Evolutionary conservation across 2,888 invertebrate genomes (phyloP).

Genomic region (Hofmannophila pseudospretella): DNA sequence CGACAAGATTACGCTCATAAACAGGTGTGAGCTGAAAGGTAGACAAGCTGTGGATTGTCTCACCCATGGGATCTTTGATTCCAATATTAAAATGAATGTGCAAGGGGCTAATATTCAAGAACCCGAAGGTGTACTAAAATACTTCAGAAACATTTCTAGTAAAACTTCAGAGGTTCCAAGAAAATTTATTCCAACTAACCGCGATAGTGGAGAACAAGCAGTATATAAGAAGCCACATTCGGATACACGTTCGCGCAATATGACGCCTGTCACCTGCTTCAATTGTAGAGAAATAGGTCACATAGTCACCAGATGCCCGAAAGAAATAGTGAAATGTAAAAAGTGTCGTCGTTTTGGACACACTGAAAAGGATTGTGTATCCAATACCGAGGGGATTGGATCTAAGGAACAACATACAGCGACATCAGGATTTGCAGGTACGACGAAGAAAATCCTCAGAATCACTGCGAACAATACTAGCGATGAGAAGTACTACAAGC

Average conservation of each 20-base stretch:
- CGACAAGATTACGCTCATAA: constrained; percentile 13
- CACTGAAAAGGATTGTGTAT: neutral
- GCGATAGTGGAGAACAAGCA: neutral
- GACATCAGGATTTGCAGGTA: too few relatives aligned
- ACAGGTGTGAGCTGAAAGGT: too few relatives aligned
- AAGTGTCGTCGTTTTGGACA: neutral
- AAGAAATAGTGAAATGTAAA: neutral
- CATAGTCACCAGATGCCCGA: neutral
- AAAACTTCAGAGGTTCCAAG: neutral
- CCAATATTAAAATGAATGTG: neutral
- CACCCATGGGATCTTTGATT: neutral
- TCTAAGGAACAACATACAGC: neutral
- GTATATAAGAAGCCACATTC: neutral
- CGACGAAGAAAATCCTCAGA: neutral
- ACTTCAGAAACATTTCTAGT: neutral
- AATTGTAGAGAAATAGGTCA: neutral
- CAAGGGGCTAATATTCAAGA: neutral
- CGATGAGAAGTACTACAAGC: neutral
- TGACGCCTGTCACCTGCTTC: neutral
- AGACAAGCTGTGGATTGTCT: too few relatives aligned
- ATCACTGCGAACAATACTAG: neutral
- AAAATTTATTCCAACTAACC: neutral
- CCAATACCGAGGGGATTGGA: neutral
- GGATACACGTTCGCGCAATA: neutral
- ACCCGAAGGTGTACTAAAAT: neutral